Conservation (phyloP, 2,888 invertebrate genomes). For the Zaprionus lineosus region DNA sequence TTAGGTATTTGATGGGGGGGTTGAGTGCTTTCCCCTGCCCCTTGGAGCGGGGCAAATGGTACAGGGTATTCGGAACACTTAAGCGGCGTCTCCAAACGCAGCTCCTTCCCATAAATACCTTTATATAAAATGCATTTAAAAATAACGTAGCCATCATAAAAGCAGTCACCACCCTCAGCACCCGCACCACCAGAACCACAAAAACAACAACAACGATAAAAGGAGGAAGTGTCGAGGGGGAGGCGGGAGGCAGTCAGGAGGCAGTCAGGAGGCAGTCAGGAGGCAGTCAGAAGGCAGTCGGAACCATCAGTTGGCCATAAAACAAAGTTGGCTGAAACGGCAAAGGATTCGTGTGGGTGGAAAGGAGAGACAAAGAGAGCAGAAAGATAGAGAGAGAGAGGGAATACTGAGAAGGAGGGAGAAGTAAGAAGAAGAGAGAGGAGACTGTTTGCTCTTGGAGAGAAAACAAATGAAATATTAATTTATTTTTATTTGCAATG, state of each 20-base stretch:
- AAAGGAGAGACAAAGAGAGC: not conserved
- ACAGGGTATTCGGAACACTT: constrained; percentile 42
- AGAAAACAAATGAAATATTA: constrained; percentile 64
- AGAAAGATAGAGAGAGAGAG: not conserved
- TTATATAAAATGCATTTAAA: constrained; percentile 56
- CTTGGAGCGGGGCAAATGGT: no score
- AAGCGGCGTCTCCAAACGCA: constrained; percentile 26
- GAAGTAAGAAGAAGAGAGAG: no score
- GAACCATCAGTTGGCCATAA: constrained; percentile 47
- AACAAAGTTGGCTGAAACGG: constrained; percentile 49
- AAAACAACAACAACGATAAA: constrained; percentile 25
- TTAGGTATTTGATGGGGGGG: no score
- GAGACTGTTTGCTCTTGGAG: not conserved
- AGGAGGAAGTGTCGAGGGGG: constrained; percentile 19
- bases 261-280: no score
- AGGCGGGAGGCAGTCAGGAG: no score
- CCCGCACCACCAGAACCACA: constrained; percentile 1
- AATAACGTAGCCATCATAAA: constrained; percentile 49
- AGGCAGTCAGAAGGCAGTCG: no score
- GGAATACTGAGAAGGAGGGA: not conserved
- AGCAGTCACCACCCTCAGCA: constrained; percentile 6
- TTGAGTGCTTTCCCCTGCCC: no score
- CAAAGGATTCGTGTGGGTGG: constrained; percentile 24
- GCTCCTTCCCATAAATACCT: constrained; percentile 25
- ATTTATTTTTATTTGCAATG: constrained; percentile 59